phyloP scores from a whole-genome alignment of 2,113 vertebrate species.

The Psittacula cyanocephala region DNA sequence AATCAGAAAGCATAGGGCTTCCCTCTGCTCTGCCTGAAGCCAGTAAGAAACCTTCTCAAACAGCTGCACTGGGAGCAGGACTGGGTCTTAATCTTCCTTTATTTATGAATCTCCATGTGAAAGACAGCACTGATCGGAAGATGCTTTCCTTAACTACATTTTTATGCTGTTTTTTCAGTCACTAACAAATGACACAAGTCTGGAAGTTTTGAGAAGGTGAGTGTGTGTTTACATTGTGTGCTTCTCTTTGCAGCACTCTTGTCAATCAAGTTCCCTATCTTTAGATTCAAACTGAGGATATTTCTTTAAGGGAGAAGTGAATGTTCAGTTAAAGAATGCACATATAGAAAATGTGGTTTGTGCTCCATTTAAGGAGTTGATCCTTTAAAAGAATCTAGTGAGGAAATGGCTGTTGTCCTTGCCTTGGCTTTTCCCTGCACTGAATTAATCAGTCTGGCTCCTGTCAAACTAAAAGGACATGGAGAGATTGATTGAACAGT shows the following conservation, averaged over 20 bases:
- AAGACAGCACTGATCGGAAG: background rate
- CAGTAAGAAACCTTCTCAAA: background rate
- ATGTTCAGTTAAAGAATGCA: background rate
- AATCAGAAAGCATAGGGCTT: background rate
- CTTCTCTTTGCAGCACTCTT: background rate
- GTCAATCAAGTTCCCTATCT: background rate
- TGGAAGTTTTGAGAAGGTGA: background rate
- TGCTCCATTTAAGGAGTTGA: background rate
- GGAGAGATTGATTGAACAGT: background rate
- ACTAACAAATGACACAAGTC: background rate
- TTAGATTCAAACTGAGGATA: background rate
- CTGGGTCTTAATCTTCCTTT: background rate
- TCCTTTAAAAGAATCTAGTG: background rate
- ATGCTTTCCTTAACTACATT: background rate
- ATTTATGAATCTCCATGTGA: background rate
- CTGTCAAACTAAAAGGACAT: background rate
- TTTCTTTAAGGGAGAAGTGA: background rate
- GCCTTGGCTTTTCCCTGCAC: slow-evolving; percentile 22
- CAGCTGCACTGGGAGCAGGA: background rate
- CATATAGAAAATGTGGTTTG: background rate
- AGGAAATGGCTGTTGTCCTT: background rate
- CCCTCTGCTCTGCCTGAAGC: background rate
- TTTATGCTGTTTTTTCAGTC: background rate
- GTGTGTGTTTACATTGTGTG: background rate
- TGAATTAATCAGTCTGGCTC: background rate